A percentile compares a stretch with the other conserved stretches of the same genome.
phyloP scores from a whole-genome alignment of 2,888 invertebrate species.

The Vesta saturnalis region DNA sequence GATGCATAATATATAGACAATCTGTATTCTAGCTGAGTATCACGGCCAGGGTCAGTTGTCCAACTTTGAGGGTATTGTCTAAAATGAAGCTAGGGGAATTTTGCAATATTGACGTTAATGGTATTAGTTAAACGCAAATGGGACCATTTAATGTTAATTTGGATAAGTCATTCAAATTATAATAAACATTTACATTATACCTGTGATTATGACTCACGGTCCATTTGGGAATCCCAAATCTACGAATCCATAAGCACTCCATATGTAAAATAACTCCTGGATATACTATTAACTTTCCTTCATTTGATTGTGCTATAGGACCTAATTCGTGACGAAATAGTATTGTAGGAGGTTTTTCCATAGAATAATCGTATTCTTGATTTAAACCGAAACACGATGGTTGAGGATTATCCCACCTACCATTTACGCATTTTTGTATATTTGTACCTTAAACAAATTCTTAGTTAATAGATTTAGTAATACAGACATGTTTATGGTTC shows the following conservation, averaged over 20 bases:
- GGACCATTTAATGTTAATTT: too few relatives aligned
- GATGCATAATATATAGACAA: slow-evolving; percentile 83
- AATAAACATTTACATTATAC: too few relatives aligned
- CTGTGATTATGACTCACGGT: slow-evolving; percentile 73
- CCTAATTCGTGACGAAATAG: slow-evolving; percentile 83
- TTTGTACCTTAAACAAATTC: slow-evolving; percentile 72
- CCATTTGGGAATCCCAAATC: slow-evolving; percentile 89
- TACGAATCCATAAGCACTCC: slow-evolving; percentile 88
- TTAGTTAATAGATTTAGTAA: neutral
- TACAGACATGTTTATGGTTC: neutral
- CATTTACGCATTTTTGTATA: slow-evolving; percentile 76
- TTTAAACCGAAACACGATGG: slow-evolving; percentile 84
- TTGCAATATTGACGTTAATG: neutral
- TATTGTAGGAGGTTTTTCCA: slow-evolving; percentile 88
- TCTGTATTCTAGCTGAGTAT: slow-evolving; percentile 81
- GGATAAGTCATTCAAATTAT: too few relatives aligned
- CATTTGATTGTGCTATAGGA: slow-evolving; percentile 87
- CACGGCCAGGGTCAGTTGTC: slow-evolving; percentile 83
- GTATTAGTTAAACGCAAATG: too few relatives aligned
- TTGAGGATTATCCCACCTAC: slow-evolving; percentile 82
- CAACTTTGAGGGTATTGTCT: slow-evolving; percentile 82
- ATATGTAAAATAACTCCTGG: slow-evolving; percentile 87
- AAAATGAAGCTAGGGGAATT: slow-evolving; percentile 16
- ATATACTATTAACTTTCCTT: slow-evolving; percentile 85
- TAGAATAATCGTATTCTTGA: slow-evolving; percentile 87